Evolutionary conservation across 2,888 invertebrate species (phyloP).

Genomic region (Eristalinus sepulchralis): DNA sequence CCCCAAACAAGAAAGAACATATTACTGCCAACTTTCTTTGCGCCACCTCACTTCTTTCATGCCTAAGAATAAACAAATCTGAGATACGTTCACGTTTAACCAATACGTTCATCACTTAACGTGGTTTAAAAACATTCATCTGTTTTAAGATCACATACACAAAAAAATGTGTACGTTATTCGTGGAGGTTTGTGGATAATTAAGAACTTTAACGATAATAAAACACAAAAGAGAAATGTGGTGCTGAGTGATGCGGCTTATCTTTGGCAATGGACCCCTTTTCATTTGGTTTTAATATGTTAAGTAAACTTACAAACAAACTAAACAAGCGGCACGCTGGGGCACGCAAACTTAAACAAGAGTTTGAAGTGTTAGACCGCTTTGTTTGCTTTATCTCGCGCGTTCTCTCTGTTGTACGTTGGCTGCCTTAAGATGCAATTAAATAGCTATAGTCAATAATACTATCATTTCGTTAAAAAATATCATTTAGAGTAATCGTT

Average conservation of each 20-base stretch:
- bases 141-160: constrained; percentile 23
- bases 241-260: constrained; percentile 5
- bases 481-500: not conserved
- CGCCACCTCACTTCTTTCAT: too few species aligned
- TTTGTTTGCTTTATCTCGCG: constrained; percentile 6
- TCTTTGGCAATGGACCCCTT: constrained; percentile 22
- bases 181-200: constrained; percentile 47
- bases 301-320: constrained; percentile 59
- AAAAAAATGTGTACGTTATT: not conserved
- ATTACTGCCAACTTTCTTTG: too few species aligned
- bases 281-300: constrained; percentile 55
- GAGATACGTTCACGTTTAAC: too few species aligned
- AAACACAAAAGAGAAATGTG: constrained; percentile 60
- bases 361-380: not conserved
- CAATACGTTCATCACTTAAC: constrained; percentile 20
- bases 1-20: too few species aligned
- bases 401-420: not conserved
- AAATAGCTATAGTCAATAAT: not conserved
- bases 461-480: not conserved
- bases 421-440: not conserved
- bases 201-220: constrained; percentile 55
- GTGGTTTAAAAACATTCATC: constrained; percentile 36
- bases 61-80: too few species aligned
- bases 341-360: not conserved
- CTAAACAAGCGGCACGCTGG: not conserved